phyloP scores from a whole-genome alignment of 2,797 vertebrate genomes.

The Thamnophis elegans region DNA sequence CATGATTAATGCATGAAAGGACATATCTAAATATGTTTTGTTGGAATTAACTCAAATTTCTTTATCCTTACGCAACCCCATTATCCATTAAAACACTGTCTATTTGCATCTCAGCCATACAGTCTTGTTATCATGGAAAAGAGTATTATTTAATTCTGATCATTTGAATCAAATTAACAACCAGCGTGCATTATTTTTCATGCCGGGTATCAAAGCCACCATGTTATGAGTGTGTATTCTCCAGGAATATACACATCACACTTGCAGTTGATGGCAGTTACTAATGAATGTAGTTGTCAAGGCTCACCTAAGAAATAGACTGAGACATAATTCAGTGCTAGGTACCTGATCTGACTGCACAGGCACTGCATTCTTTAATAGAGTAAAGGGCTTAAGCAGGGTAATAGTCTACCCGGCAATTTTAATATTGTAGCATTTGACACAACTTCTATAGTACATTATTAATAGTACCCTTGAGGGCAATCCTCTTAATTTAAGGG shows the following conservation, averaged over 20 bases:
- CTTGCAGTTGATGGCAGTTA: neutral
- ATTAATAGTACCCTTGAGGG: conserved; percentile 59
- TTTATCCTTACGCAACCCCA: neutral
- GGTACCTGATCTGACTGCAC: neutral
- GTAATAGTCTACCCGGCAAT: conserved; percentile 41
- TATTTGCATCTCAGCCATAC: neutral
- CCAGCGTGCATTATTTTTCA: neutral
- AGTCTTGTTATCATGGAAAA: neutral
- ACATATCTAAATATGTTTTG: neutral
- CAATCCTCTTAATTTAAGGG: conserved; percentile 44
- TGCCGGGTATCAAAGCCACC: neutral
- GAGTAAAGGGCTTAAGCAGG: conserved; percentile 17
- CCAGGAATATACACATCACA: neutral
- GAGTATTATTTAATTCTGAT: neutral
- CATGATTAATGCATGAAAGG: neutral
- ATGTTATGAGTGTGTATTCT: neutral
- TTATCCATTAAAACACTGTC: neutral
- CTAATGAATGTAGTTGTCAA: conserved; percentile 2
- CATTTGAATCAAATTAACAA: neutral
- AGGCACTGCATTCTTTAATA: neutral
- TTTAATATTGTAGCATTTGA: conserved; percentile 48
- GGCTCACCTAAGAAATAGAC: neutral
- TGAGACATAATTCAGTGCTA: neutral
- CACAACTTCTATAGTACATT: conserved; percentile 15
- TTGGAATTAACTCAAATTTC: neutral